Conservation (phyloP, 2,113 vertebrate species). For the Arenaria interpres region DNA sequence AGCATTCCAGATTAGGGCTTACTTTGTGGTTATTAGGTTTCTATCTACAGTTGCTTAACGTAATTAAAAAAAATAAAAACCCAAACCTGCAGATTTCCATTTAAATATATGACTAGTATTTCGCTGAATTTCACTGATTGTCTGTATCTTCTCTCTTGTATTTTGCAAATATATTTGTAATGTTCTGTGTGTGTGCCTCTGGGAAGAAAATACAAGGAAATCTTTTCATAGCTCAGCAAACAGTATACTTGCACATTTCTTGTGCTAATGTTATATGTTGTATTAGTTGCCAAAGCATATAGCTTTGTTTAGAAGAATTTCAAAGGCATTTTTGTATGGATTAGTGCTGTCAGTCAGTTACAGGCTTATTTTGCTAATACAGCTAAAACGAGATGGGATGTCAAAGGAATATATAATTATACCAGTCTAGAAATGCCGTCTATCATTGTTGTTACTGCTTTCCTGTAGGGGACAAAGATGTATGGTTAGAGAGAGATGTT, state of each 20-base stretch:
- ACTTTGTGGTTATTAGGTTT: not conserved
- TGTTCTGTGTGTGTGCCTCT: not conserved
- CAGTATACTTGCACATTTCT: not conserved
- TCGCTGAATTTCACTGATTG: too few species aligned
- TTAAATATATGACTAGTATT: not conserved
- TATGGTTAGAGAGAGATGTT: not conserved
- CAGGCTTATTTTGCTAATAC: not conserved
- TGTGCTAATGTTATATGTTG: not conserved
- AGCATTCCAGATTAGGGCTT: not conserved
- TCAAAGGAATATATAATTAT: not conserved
- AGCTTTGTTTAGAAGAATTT: not conserved
- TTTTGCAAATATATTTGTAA: not conserved
- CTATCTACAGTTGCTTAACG: not conserved
- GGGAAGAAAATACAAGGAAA: conserved; percentile 11
- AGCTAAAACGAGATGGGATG: not conserved
- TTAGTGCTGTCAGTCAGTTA: not conserved
- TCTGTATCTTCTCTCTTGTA: not conserved
- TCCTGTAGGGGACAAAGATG: not conserved
- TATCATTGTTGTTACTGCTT: not conserved
- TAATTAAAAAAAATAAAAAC: not conserved
- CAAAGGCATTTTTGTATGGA: not conserved
- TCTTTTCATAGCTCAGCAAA: not conserved
- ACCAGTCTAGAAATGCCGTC: not conserved
- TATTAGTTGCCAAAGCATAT: not conserved
- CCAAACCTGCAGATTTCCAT: not conserved